phyloP scores from a whole-genome alignment of 1,140 invertebrate species.

The Brevipalpus yothersi region DNA sequence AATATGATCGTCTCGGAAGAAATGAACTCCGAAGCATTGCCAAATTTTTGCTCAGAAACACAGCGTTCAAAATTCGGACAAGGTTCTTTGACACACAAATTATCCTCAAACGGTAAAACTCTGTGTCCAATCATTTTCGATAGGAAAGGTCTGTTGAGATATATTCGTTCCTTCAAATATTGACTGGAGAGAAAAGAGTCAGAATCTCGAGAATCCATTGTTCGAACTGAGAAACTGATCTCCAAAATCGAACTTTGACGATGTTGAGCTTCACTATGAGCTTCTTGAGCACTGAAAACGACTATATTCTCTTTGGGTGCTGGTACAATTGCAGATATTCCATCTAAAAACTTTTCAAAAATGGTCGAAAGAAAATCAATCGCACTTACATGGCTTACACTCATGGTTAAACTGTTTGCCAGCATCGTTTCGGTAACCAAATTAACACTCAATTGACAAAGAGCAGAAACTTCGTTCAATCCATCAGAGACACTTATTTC shows the following conservation, averaged over 20 bases:
- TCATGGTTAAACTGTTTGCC: conserved; percentile 74
- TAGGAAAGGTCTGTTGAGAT: conserved; percentile 59
- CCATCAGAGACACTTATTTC: conserved; percentile 62
- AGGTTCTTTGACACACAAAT: conserved; percentile 80
- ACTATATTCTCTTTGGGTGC: conserved; percentile 78
- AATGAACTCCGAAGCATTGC: conserved; percentile 76
- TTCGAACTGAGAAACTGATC: conserved; percentile 70
- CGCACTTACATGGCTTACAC: conserved; percentile 73
- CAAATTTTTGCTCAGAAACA: conserved; percentile 68
- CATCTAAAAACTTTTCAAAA: conserved; percentile 66
- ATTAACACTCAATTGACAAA: conserved; percentile 45
- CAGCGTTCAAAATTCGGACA: conserved; percentile 90
- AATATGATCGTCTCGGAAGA: conserved; percentile 72
- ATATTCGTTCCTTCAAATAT: conserved; percentile 74
- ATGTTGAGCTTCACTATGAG: background rate
- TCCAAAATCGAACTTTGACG: conserved; percentile 52
- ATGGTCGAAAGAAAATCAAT: conserved; percentile 76
- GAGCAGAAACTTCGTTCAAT: conserved; percentile 23
- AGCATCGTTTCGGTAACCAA: conserved; percentile 85
- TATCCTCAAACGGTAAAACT: conserved; percentile 87
- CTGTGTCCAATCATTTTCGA: conserved; percentile 52
- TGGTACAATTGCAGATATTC: conserved; percentile 67
- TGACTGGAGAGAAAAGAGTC: conserved; percentile 56
- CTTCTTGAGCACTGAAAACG: conserved; percentile 61
- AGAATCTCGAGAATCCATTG: conserved; percentile 41